Conservation (phyloP, 2,797 vertebrate species). For the Scomberomorus guttatus region DNA sequence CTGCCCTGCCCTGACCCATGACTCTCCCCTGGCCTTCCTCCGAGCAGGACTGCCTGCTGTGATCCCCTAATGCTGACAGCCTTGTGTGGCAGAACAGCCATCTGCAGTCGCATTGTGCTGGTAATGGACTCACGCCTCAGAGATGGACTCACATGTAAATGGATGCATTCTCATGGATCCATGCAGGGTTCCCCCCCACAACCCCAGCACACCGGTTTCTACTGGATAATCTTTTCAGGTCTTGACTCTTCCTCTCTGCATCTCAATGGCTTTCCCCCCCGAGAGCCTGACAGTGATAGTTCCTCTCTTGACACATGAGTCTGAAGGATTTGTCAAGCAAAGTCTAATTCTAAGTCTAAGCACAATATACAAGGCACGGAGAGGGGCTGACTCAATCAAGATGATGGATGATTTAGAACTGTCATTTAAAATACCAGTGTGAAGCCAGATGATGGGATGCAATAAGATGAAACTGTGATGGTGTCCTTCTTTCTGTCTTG, state of each 20-base stretch:
- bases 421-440: slow-evolving; percentile 15
- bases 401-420: slow-evolving; percentile 54
- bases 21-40: slow-evolving; percentile 52
- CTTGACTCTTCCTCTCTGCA: slow-evolving; percentile 64
- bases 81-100: slow-evolving; percentile 64
- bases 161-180: slow-evolving; percentile 75
- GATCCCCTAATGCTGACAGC: slow-evolving; percentile 48
- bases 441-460: slow-evolving; percentile 11
- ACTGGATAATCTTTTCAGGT: slow-evolving; percentile 61
- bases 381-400: slow-evolving; percentile 45
- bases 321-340: slow-evolving; percentile 55
- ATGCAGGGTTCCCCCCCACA: slow-evolving; percentile 1
- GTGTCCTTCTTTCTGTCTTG: neutral
- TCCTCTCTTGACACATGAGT: slow-evolving; percentile 48
- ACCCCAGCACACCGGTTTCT: slow-evolving; percentile 30
- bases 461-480: slow-evolving; percentile 19
- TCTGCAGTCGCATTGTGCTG: slow-evolving; percentile 76
- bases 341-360: neutral
- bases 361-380: slow-evolving; percentile 30
- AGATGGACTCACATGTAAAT: slow-evolving; percentile 78
- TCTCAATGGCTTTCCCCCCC: slow-evolving; percentile 68
- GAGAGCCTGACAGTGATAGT: slow-evolving; percentile 43
- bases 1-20: slow-evolving; percentile 51
- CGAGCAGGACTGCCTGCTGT: slow-evolving; percentile 59
- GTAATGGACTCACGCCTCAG: slow-evolving; percentile 66